Conservation (phyloP, 2,888 invertebrate genomes). For the Elysia crispata region DNA sequence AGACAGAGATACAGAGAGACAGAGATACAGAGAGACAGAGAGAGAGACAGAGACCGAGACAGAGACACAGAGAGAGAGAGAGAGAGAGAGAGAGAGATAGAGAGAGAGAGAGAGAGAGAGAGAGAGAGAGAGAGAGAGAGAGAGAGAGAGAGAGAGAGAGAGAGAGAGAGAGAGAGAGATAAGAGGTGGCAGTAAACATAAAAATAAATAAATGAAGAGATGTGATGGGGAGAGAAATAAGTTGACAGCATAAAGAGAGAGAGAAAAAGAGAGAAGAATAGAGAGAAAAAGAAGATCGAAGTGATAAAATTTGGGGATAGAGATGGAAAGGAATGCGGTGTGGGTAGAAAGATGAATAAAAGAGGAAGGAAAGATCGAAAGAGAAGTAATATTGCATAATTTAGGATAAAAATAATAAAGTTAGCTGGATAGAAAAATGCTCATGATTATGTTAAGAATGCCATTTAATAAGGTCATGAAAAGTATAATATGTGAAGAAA, state of each 20-base stretch:
- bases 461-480: no score
- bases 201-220: neutral
- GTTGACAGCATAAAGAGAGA: neutral
- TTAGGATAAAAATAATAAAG: no score
- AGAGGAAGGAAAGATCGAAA: no score
- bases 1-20: constrained; percentile 5
- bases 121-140: constrained; percentile 11
- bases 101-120: neutral
- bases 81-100: no score
- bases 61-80: neutral
- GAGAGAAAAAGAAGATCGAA: neutral
- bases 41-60: neutral
- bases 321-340: no score
- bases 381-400: no score
- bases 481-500: no score
- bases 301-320: no score
- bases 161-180: no score
- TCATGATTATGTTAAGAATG: no score
- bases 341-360: no score
- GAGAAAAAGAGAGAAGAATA: neutral
- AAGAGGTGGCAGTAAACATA: neutral
- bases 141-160: constrained; percentile 7
- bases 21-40: neutral
- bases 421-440: no score
- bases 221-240: neutral